Percentiles rank a stretch among this genome's conserved stretches.
Evolutionary conservation across 2,888 invertebrate species (phyloP).

Genomic region (Plagodis dolabraria): DNA sequence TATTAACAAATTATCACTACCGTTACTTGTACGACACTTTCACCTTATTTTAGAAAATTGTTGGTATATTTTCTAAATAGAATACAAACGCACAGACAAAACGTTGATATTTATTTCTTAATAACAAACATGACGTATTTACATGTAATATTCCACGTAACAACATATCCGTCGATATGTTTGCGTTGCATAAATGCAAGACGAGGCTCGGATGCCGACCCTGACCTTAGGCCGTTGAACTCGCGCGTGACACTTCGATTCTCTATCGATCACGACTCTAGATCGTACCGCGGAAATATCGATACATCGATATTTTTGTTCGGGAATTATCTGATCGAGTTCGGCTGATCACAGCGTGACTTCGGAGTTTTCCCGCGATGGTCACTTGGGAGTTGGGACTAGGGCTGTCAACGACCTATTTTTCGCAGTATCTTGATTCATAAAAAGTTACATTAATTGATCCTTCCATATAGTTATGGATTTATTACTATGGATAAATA

Average conservation of each 20-base stretch:
- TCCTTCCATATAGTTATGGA: too few relatives aligned
- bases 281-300: conserved; percentile 68
- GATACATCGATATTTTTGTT: conserved; percentile 73
- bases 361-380: conserved; percentile 56
- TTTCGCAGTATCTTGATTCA: too few relatives aligned
- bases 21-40: too few relatives aligned
- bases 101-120: not conserved
- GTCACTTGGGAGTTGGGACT: conserved; percentile 47
- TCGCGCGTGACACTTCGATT: conserved; percentile 83
- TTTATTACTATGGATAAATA: too few relatives aligned
- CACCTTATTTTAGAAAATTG: too few relatives aligned
- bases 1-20: too few relatives aligned
- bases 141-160: conserved; percentile 76
- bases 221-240: conserved; percentile 79
- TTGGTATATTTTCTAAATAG: too few relatives aligned
- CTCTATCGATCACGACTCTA: conserved; percentile 82
- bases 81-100: not conserved
- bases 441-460: too few relatives aligned
- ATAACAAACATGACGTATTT: conserved; percentile 19
- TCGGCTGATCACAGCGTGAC: conserved; percentile 60
- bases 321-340: conserved; percentile 71
- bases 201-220: conserved; percentile 67
- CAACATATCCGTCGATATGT: conserved; percentile 67
- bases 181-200: conserved; percentile 70
- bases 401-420: conserved; percentile 11